Evolutionary conservation across 2,888 invertebrate genomes (phyloP), one percentile per base, ranked within the genome.

Genomic region (Sinodicranocentrus sp.): DNA sequence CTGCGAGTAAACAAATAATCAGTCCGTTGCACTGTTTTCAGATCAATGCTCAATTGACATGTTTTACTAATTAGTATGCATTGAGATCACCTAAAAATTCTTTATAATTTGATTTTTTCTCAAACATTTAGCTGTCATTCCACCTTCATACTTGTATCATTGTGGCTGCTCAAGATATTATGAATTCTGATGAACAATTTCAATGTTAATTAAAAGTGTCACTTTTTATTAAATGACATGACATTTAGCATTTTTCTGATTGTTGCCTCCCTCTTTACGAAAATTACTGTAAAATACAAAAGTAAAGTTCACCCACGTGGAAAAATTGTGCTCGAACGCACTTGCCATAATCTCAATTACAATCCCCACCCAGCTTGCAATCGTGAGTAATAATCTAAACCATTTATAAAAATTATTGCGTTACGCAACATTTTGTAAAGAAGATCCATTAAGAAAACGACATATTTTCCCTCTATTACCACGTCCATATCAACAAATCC

Each of bases 251-350:
- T 33, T 33, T n/a, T 6, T 33, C 33, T 33, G 33, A 33, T 33
- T 33, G n/a, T n/a, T 10, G 33, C 33, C 10, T 33, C 33, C 33
- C 33, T 33, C 33, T 33, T 33, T 10, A 33, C 10, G 28, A 33
- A 54, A 54, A 25, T 63, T 33, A 77, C 76, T 67, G 76, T 77
- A 67, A 75, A 63, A 67, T 21, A 43, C 10, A 43, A 19, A n/a
- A 44, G n/a, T 48, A 10, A 68, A 48, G 76, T 67, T 77, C 76
- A 77, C 76, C 67, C 76, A 77, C 67, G 76, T 67, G 76, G 54
- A 75, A 23, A 6, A n/a, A n/a, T 6, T 63, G 33, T 63, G n/a
- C 10, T 54, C n/a, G 21, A 61, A 61, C 63, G 52, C 59, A 43
- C 33, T 13, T 28, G 54, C 23, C 25, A 54, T 39, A 59, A 57